Base-by-base conservation (phyloP, 2,113 vertebrate species). In the Burhinus bistriatus region DNA sequence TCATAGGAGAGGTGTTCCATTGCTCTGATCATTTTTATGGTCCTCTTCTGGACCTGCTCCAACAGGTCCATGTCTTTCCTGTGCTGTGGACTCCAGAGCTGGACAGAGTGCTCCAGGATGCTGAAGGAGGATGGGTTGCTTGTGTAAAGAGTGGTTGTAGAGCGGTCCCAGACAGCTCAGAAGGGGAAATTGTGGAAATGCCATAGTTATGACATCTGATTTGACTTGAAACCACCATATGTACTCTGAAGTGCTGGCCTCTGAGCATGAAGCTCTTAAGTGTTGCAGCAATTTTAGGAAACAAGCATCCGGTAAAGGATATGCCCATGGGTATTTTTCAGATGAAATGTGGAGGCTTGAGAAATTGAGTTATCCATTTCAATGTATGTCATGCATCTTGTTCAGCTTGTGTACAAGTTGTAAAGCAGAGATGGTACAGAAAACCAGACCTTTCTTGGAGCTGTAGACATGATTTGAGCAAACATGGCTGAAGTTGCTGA, bases 161-260 rank as follows among this genome's bases (percentile, higher is more conserved):
- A 81, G n/a, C 23, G 2, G 42, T 84, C 69, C 32, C 54, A 88
- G 78, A 36, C 78, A 95, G 25, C 80, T 87, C 72, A 89, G 86
- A 72, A 92, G 55, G 59, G 76, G 45, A 83, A 91, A 91, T 45
- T 62, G 58, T 93, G 83, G 87, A 85, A 84, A 78, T 96, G 65
- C 87, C 77, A 57, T 75, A 72, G 87, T 89, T 95, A 58, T 36
- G 83, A 91, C 87, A 47, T 82, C 51, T 64, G 26, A 38, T 75
- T 94, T 96, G 83, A 87, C 81, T 75, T 96, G 68, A 95, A 94
- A 94, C 76, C 68, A 78, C 62, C 38, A 32, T 66, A 57, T 90
- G 75, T 92, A 80, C 45, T 89, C 76, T 66, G 58, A 83, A 90
- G 17, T 70, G 21, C 54, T 92, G 86, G 25, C 25, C 51, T 51